Conservation (phyloP, 1,140 invertebrate genomes). For the Lepidurus couesii region DNA sequence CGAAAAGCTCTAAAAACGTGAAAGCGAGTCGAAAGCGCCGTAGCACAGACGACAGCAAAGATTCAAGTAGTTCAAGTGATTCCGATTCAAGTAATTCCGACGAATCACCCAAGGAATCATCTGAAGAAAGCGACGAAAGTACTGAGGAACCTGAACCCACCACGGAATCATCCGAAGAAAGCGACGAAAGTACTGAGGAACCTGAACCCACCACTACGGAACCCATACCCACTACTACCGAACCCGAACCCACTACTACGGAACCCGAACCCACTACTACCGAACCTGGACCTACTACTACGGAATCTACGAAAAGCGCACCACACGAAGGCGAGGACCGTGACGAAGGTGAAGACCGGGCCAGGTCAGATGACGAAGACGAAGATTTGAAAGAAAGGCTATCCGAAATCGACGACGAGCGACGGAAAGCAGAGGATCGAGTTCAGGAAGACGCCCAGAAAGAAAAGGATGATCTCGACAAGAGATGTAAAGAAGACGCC, state of each 20-base stretch:
- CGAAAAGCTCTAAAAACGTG: no score
- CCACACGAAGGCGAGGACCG: no score
- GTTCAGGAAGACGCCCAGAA: background rate
- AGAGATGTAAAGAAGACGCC: background rate
- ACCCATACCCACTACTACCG: no score
- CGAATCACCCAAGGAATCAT: background rate
- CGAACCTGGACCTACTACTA: no score
- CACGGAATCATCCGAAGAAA: no score
- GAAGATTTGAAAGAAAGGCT: background rate
- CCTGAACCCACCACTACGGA: no score
- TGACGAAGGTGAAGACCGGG: background rate
- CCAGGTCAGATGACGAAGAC: background rate
- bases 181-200: no score
- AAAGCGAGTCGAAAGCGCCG: background rate
- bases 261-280: no score
- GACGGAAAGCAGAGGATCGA: background rate
- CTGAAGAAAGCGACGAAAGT: background rate
- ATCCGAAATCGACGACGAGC: background rate
- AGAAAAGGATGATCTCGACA: background rate
- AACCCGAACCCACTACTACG: no score
- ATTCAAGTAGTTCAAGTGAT: background rate
- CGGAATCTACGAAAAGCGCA: no score
- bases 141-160: background rate
- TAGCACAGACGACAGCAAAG: background rate
- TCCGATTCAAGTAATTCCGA: background rate